phyloP scores from a whole-genome alignment of 2,797 vertebrate species.

The Hirundo rustica region DNA sequence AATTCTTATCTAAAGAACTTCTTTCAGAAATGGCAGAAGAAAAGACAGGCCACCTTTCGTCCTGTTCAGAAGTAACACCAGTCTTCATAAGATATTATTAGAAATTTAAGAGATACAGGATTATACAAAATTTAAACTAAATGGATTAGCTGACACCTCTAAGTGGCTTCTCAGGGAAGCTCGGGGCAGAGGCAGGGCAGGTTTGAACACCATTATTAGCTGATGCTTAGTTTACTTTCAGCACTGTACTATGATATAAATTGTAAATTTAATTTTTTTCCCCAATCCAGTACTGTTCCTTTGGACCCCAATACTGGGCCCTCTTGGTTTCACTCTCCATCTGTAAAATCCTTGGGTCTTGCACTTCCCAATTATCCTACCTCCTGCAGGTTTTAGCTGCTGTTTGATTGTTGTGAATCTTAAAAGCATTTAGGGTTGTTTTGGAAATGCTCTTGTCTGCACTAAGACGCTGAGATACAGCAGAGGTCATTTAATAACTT shows the following conservation, averaged over 20 bases:
- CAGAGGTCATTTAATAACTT: background rate
- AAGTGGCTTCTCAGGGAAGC: background rate
- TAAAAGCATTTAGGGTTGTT: background rate
- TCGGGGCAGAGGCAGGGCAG: background rate
- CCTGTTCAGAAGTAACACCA: background rate
- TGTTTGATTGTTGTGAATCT: background rate
- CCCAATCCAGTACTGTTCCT: background rate
- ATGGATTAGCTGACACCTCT: background rate
- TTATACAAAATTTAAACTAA: background rate
- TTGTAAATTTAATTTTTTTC: background rate
- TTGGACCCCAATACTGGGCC: background rate
- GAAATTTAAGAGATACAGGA: background rate
- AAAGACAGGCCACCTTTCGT: background rate
- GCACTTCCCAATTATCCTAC: background rate
- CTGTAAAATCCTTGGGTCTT: background rate
- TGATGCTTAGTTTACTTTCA: background rate
- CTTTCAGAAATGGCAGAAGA: background rate
- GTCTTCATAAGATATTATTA: background rate
- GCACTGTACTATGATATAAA: background rate
- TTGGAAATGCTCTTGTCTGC: background rate
- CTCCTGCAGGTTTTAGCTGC: background rate
- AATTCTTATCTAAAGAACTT: background rate
- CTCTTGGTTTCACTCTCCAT: background rate
- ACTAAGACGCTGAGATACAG: background rate
- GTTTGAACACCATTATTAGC: background rate